Evolutionary conservation across 2,888 invertebrate genomes (phyloP), one percentile per base, ranked within the genome.

Genomic region (Germaria angustata): DNA sequence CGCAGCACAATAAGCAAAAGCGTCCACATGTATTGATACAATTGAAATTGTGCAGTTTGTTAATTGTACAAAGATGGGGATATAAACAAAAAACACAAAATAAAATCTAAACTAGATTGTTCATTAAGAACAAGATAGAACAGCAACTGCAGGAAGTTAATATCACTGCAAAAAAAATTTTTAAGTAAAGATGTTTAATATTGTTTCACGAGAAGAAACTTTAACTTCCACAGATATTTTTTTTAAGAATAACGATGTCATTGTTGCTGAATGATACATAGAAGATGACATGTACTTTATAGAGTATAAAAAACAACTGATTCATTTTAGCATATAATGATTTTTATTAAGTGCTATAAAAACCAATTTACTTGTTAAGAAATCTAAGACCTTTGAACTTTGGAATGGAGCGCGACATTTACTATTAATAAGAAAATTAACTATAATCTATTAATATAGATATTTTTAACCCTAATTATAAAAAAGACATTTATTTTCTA

Each of bases 21-120:
- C 63, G 63, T 80, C 63, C 75, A 80, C 65, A 71, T 80, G 76
- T 71, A 57, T 57, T 76, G 61, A 59, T 51, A 71, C 59, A 66
- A 66, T 53, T 76, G 65, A 76, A 71, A 51, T 77, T 53, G 57
- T 24, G 22, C 9, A 46, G 36, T 57, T 66, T 39, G 8, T 49
- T 57, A 8, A 46, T 28, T 39, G 15, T 24, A 28, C 36, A 49
- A 28, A 76, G 36, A 66, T 24, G 36, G 24, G n/a, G 13, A 65
- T 9, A 39, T n/a, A 57, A 11, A 41, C 13, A 36, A 39, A 28
- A 24, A 15, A 17, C 17, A 49, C 22, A 51, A 51, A 24, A 51
- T n/a, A 49, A 13, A 49, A 24, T 34, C 28, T 20, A 1, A 22
- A 13, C 20, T 9, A 66, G 9, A 46, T 6, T 32, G 36, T 57